Percentiles rank a stretch among this genome's conserved stretches.
Evolutionary conservation across 2,888 invertebrate species (phyloP).

Genomic region (Cordilura impudica): DNA sequence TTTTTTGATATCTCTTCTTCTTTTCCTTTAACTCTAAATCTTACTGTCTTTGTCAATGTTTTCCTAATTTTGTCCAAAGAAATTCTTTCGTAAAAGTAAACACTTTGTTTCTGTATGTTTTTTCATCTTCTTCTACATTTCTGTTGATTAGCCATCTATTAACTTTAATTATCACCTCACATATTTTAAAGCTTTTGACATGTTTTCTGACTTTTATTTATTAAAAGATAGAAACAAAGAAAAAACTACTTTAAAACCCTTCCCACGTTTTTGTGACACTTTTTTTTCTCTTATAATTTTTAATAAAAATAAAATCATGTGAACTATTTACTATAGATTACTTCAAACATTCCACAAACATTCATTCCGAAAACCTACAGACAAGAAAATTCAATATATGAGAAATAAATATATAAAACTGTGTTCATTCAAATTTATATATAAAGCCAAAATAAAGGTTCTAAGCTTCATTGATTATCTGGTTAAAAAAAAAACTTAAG

Average conservation of each 20-base stretch:
- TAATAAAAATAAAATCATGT: slow-evolving; percentile 10
- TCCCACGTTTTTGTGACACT: slow-evolving; percentile 60
- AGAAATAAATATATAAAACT: background rate
- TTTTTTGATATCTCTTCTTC: too few species aligned
- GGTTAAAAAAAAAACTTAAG: slow-evolving; percentile 7
- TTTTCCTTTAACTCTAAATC: too few species aligned
- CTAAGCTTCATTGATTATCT: slow-evolving; percentile 50
- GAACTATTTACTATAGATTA: background rate
- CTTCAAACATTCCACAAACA: background rate
- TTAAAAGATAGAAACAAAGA: background rate
- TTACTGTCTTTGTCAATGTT: background rate
- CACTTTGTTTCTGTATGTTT: background rate
- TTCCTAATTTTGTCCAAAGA: background rate
- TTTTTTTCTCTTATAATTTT: slow-evolving; percentile 23
- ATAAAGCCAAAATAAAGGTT: slow-evolving; percentile 36
- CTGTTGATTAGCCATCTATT: slow-evolving; percentile 55
- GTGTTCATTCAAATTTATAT: background rate
- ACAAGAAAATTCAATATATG: background rate
- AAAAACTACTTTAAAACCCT: slow-evolving; percentile 43
- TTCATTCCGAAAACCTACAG: background rate
- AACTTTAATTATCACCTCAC: slow-evolving; percentile 61
- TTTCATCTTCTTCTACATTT: background rate
- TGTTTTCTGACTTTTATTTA: slow-evolving; percentile 9
- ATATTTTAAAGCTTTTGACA: slow-evolving; percentile 47
- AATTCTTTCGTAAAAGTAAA: background rate